These are phyloP conservation scores for Cataglyphis hispanica DNA, from an alignment of 1,140 invertebrate genomes.

Conservation along the genomic window DNA sequence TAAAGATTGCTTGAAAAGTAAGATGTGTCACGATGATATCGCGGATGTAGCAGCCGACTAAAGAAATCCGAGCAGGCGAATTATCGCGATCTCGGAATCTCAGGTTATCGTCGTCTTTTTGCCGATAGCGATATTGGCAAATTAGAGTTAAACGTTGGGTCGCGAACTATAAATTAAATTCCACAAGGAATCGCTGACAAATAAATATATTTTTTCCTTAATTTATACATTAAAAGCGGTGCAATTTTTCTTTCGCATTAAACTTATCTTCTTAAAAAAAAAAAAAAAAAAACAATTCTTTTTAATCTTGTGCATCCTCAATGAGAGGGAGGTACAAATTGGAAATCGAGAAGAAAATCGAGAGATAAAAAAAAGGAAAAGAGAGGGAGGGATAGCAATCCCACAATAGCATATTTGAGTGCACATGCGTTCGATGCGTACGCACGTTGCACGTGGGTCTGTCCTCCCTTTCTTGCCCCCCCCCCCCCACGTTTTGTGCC, in stretches of 20 bases:
- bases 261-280: neutral
- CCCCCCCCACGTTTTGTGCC: constrained; percentile 20
- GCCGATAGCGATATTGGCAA: neutral
- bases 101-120: constrained; percentile 8
- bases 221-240: neutral
- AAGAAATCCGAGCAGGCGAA: constrained; percentile 1
- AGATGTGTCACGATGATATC: neutral
- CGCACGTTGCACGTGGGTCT: neutral
- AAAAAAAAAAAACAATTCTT: neutral
- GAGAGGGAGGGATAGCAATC: neutral
- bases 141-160: neutral
- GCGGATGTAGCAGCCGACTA: neutral
- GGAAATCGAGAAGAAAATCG: constrained; percentile 2
- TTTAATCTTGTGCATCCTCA: no score
- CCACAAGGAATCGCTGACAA: neutral
- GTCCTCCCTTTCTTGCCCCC: neutral
- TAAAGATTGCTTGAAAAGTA: neutral
- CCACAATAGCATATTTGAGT: constrained; percentile 9
- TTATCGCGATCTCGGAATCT: neutral
- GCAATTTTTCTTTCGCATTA: neutral
- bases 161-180: neutral
- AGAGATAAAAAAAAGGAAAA: neutral
- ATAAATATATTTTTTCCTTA: neutral
- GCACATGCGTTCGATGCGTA: neutral
- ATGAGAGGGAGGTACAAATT: constrained; percentile 3